Conservation (phyloP, 2,113 vertebrate species). For the Verasper variegatus region DNA sequence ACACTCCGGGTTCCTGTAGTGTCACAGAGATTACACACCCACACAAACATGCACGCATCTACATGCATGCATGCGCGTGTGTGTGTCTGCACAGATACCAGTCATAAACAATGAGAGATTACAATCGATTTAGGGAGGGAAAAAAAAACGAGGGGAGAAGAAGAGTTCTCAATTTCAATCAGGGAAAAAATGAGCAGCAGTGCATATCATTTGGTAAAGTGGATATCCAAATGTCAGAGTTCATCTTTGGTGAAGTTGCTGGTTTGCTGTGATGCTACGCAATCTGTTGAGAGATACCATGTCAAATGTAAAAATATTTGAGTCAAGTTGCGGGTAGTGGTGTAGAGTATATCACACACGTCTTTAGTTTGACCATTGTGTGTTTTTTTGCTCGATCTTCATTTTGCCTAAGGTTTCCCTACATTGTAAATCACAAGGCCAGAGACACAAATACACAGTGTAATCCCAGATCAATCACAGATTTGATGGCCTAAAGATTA, state of each 20-base stretch:
- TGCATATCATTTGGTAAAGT: conserved; percentile 19
- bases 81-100: conserved; percentile 14
- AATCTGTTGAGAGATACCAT: neutral
- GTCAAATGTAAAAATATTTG: neutral
- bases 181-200: neutral
- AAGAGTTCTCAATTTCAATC: conserved; percentile 30
- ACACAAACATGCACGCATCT: conserved; percentile 29
- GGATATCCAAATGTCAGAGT: conserved; percentile 17
- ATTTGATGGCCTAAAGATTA: conserved; percentile 75
- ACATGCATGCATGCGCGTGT: neutral
- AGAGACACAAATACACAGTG: conserved; percentile 44
- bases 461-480: conserved; percentile 78
- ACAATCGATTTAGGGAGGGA: conserved; percentile 12
- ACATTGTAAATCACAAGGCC: conserved; percentile 33
- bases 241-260: neutral
- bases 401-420: conserved; percentile 23
- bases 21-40: conserved; percentile 67
- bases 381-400: neutral
- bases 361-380: neutral
- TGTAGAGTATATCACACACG: neutral
- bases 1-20: conserved; percentile 60
- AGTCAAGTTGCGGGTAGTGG: neutral
- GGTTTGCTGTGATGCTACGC: neutral
- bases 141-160: neutral
- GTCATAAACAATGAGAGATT: conserved; percentile 54